These are phyloP conservation scores for Macquaria ambigua DNA, from an alignment of 2,113 vertebrate genomes.

Conservation along the genomic window DNA sequence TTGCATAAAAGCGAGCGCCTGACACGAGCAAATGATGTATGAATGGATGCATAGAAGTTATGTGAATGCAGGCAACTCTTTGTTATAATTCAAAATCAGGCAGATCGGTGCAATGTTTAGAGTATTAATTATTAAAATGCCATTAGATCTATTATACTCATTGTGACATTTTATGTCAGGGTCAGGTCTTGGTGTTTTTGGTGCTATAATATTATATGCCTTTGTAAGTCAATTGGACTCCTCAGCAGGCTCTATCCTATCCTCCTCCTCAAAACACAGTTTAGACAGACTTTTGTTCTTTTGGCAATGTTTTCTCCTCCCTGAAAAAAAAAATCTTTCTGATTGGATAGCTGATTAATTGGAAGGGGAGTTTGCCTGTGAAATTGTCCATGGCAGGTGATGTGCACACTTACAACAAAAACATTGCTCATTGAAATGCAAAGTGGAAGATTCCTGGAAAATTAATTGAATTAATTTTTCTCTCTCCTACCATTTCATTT, in stretches of 20 bases:
- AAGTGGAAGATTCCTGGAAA: constrained; percentile 64
- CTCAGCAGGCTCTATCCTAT: too few relatives aligned
- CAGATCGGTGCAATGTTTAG: not conserved
- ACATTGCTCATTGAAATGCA: constrained; percentile 31
- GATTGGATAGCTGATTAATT: constrained; percentile 1
- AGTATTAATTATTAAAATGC: not conserved
- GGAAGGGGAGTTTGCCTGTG: not conserved
- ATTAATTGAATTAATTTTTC: constrained; percentile 52
- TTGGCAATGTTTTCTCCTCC: not conserved
- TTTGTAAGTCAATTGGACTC: not conserved
- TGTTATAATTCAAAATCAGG: not conserved
- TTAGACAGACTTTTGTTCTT: not conserved
- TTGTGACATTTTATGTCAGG: not conserved
- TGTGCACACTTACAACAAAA: constrained; percentile 31
- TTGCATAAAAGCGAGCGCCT: constrained; percentile 38
- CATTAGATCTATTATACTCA: not conserved
- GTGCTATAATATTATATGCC: not conserved
- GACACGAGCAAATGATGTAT: not conserved
- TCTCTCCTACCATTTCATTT: constrained; percentile 15
- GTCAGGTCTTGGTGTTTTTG: not conserved
- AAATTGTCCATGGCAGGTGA: constrained; percentile 6
- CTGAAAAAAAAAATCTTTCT: not conserved
- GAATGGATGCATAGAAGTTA: not conserved
- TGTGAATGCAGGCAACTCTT: not conserved
- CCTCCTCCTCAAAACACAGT: not conserved